Conservation (phyloP, 2,888 invertebrate genomes). For the Andricus curvator region DNA sequence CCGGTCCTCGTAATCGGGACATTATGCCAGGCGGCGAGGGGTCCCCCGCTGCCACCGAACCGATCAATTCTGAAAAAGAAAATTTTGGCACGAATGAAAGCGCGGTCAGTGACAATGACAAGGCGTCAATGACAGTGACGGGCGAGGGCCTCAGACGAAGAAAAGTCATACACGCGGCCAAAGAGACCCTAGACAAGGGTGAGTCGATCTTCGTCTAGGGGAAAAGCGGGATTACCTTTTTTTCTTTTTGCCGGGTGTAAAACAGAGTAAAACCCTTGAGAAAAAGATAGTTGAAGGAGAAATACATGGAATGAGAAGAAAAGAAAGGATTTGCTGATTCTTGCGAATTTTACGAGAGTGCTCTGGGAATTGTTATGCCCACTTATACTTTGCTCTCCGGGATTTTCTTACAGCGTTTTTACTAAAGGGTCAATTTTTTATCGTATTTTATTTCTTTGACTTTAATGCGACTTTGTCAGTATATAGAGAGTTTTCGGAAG, state of each 20-base stretch:
- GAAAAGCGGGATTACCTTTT: background rate
- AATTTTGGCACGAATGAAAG: constrained; percentile 58
- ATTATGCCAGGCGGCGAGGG: constrained; percentile 78
- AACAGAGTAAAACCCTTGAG: background rate
- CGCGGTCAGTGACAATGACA: constrained; percentile 62
- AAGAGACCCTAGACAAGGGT: constrained; percentile 82
- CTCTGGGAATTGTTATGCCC: background rate
- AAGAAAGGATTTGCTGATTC: background rate
- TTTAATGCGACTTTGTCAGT: background rate
- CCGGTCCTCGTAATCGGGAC: constrained; percentile 68
- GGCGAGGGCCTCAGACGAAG: constrained; percentile 78
- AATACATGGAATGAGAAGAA: background rate
- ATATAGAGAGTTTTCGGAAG: background rate
- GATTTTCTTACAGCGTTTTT: background rate
- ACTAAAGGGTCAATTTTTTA: background rate
- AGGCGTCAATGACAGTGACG: constrained; percentile 61
- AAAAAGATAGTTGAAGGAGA: background rate
- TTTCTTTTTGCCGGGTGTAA: background rate
- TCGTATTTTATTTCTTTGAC: no score
- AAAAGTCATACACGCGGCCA: constrained; percentile 81
- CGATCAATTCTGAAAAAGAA: constrained; percentile 66
- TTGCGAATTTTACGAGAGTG: background rate
- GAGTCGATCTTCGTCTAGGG: constrained; percentile 60
- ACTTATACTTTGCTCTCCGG: background rate
- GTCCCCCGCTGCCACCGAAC: constrained; percentile 63